Conservation (phyloP, 2,113 vertebrate species). For the Toxotes jaculatrix region DNA sequence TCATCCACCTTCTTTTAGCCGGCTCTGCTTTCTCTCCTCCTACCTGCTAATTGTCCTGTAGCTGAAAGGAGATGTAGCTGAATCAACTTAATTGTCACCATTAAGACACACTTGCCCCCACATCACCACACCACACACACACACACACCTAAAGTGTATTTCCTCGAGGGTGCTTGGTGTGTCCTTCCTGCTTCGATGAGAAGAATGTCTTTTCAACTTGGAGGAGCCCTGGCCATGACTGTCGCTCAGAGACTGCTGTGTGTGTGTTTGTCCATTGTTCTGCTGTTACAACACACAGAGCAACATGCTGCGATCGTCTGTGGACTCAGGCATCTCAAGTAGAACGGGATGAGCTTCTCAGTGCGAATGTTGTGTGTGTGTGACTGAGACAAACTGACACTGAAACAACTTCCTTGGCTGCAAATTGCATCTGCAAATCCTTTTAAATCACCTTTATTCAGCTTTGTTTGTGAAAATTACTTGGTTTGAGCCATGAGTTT, state of each 20-base stretch:
- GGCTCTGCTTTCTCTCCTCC: constrained; percentile 44
- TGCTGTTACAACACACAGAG: constrained; percentile 33
- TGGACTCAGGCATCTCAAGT: constrained; percentile 33
- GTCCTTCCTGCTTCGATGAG: constrained; percentile 35
- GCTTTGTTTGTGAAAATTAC: neutral
- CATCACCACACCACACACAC: constrained; percentile 34
- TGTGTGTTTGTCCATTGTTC: constrained; percentile 50
- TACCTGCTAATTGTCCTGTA: constrained; percentile 53
- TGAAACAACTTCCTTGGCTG: neutral
- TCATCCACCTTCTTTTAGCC: constrained; percentile 52
- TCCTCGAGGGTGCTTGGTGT: constrained; percentile 42
- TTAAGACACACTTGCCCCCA: constrained; percentile 25
- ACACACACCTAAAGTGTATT: constrained; percentile 25
- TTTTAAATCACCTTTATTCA: neutral
- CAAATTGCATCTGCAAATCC: neutral
- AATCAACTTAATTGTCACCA: constrained; percentile 63
- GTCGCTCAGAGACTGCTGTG: constrained; percentile 25
- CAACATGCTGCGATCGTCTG: constrained; percentile 5
- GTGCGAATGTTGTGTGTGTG: neutral
- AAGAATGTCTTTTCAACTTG: constrained; percentile 63
- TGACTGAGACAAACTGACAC: constrained; percentile 1
- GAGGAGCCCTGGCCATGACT: constrained; percentile 56
- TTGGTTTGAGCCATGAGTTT: neutral
- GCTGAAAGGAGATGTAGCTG: constrained; percentile 63
- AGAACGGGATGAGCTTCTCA: constrained; percentile 12